Base-by-base conservation (phyloP, 2,113 vertebrate species). In the Ia io region DNA sequence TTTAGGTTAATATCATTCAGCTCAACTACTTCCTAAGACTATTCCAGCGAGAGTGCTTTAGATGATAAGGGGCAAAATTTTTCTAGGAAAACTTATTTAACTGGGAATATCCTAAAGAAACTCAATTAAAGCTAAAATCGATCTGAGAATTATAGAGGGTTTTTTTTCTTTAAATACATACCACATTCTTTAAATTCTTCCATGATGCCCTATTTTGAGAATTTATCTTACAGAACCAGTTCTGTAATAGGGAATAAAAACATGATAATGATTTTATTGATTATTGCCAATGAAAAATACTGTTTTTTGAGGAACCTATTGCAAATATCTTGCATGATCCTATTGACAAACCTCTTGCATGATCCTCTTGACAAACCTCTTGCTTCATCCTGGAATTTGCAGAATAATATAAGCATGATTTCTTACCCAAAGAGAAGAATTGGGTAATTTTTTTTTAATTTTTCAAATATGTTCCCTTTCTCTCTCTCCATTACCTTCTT, bases 41-140 rank as follows among this genome's bases (percentile, higher is more conserved):
- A 63, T 86, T 78, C 83, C 44, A 59, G 23, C 40, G 91, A 93
- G 79, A 91, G 25, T 86, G 9, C 51, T 65, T 86, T 78, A 91
- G 74, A 95, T 91, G 63, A 93, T 67, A 91, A 91, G 82, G 61
- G 42, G n/a, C 8, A 70, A 77, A 28, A 6, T 91, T 96, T 95
- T 95, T 93, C 63, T 76, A 79, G n/a, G 83, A 95, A 94, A 96
- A 89, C 23, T 65, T 84, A 70, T 71, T 86, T 91, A 76, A 78
- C 63, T 93, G 35, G 71, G 91, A 96, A 84, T 94, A 90, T 79
- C 51, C 49, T 96, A 83, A 95, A 93, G 74, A 89, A 94, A 95
- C 73, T 91, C 83, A 86, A 65, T 74, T 90, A 94, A 89, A 93
- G 78, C 86, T 83, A 42, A 96, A 96, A 92, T 93, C n/a, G 4